phyloP scores from a whole-genome alignment of 1,140 invertebrate genomes.

The Helicoverpa zea region DNA sequence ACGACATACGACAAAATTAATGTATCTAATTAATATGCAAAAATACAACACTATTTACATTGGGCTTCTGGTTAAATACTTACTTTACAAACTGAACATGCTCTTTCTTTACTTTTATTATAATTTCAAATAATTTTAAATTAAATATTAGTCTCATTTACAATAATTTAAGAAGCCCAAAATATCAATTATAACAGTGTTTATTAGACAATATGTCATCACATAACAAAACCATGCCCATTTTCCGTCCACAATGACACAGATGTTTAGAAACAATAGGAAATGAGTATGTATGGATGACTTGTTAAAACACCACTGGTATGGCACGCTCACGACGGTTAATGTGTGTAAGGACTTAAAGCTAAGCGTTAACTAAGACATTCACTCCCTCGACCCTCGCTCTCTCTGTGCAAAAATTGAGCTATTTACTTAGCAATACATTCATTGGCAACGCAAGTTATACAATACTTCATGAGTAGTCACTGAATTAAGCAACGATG shows the following conservation, averaged over 20 bases:
- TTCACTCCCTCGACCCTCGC: slow-evolving; percentile 59
- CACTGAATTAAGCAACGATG: slow-evolving; percentile 37
- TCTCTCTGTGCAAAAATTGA: slow-evolving; percentile 28
- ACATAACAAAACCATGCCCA: slow-evolving; percentile 31
- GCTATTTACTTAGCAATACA: slow-evolving; percentile 20
- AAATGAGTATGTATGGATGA: slow-evolving; percentile 51
- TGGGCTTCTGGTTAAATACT: background rate
- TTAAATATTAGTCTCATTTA: background rate
- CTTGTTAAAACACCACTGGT: slow-evolving; percentile 64
- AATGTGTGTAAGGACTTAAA: slow-evolving; percentile 65
- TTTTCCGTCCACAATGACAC: slow-evolving; percentile 10
- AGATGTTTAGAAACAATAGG: slow-evolving; percentile 17
- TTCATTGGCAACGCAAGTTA: background rate
- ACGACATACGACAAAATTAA: slow-evolving; percentile 1
- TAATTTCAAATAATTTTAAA: no score
- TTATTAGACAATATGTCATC: background rate
- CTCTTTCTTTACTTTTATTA: background rate
- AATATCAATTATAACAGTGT: background rate
- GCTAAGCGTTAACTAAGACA: slow-evolving; percentile 66
- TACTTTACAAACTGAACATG: background rate
- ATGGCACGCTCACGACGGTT: slow-evolving; percentile 81
- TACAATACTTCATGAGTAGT: slow-evolving; percentile 11
- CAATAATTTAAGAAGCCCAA: background rate
- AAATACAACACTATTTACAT: no score
- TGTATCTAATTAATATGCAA: background rate